Base-by-base conservation (phyloP, 2,888 invertebrate species). In the Pyrochroa serraticornis region DNA sequence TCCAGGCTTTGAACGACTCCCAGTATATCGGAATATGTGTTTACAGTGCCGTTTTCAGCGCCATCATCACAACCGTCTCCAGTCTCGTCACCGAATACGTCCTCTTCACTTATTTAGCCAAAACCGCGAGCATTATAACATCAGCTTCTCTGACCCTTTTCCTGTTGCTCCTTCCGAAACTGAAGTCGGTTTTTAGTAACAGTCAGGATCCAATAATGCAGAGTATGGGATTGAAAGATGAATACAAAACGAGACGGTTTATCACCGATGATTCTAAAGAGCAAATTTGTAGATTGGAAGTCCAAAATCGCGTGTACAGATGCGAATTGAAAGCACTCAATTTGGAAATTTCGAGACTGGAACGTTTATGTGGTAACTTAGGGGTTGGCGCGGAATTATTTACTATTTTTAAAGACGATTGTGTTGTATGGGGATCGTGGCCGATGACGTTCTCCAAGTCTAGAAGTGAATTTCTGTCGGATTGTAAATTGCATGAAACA, bases 11-110 rank as follows among this genome's bases (percentile, higher is more conserved):
- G 22, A 95, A 95, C 80, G 95, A 96, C 80, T 95, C 95, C 3
- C 92, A 94, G 75, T 94, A 95, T 78, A 95, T 96, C 67, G 95
- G 93, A 7, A 90, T 95, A 77, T 94, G 93, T 68, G 95, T 95
- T 0, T 95, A 96, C 75, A 93, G 90, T 46, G 94, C 94, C 0
- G 93, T 95, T 45, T 91, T 95, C 63, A 92, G 92, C 67, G 88
- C 91, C 6, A 89, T 93, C 65, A 92, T 94, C 7, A 93, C 95
- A 3, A 91, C 93, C 3, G 82, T 94, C 62, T 93, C 93, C n/a
- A 93, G 92, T 72, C 85, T 95, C 46, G 88, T 95, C 67, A 89
- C 91, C 1, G 92, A 94, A 68, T 84, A 90, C 56, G 90, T 90
- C 1, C 91, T 92, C 0, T 74, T 92, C 58, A 90, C 91, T 44